phyloP scores from a whole-genome alignment of 1,140 invertebrate species.

The Nasonia longicornis region DNA sequence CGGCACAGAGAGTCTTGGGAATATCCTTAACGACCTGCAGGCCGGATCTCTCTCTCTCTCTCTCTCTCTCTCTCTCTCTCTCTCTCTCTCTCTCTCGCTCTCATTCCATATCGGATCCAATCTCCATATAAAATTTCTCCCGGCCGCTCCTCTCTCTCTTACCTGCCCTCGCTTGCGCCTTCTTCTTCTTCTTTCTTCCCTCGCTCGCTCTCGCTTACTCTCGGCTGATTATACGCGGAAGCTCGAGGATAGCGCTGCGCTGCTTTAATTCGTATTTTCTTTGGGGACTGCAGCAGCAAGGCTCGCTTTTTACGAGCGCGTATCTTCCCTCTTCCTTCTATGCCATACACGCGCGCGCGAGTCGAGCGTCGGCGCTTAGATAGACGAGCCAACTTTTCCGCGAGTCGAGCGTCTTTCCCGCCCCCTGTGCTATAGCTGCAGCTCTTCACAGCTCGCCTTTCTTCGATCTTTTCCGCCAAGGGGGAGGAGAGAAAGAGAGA shows the following conservation, averaged over 20 bases:
- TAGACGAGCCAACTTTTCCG: conserved; percentile 44
- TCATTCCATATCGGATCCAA: conserved; percentile 43
- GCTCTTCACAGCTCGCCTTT: conserved; percentile 13
- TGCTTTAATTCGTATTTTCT: conserved; percentile 66
- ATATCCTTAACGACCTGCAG: conserved; percentile 38
- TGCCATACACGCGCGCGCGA: conserved; percentile 42
- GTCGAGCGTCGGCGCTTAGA: conserved; percentile 34
- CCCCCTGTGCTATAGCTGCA: not conserved
- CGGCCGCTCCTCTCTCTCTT: not conserved
- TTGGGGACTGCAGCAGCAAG: conserved; percentile 53
- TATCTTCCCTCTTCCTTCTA: conserved; percentile 52
- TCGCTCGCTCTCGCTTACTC: not conserved
- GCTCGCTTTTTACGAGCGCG: conserved; percentile 64
- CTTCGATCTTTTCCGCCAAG: conserved; percentile 20
- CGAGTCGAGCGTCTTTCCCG: conserved; percentile 16
- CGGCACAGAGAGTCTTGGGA: conserved; percentile 41
- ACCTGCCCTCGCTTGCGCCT: not conserved
- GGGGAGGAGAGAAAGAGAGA: not conserved
- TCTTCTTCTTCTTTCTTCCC: not conserved
- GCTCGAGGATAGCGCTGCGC: conserved; percentile 33
- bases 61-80: not conserved
- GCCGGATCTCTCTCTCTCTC: not conserved
- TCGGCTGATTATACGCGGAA: conserved; percentile 29
- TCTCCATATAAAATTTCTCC: conserved; percentile 46
- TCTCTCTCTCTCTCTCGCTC: not conserved